Evolutionary conservation across 2,113 vertebrate genomes (phyloP), one percentile per base, ranked within the genome.

Genomic region (Nestor notabilis): DNA sequence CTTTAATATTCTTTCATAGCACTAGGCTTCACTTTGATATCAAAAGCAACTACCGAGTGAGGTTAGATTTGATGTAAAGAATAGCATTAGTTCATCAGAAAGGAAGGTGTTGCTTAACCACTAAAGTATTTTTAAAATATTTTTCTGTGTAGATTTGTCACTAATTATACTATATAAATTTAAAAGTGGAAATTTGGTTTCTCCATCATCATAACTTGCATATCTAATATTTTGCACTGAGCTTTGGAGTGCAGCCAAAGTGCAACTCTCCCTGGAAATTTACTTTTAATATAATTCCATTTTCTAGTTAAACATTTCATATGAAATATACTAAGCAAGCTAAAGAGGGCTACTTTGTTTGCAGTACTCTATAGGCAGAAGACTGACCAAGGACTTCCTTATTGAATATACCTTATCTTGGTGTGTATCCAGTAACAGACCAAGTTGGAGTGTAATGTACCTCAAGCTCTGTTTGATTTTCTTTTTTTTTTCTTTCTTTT

Each of bases 301-400:
- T 95, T 93, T 79, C 92, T 94, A 79, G 83, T 93, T 89, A 92
- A 95, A 87, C 84, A 85, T 89, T 95, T 83, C 41, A 90, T 52
- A 71, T 87, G 1, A 90, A 92, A 76, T 69, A 69, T 5, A 79
- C 29, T 41, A n/a, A 93, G 72, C 23, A 91, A 89, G 83, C 33
- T 84, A 79, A 84, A 92, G 56, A 82, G 49, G 41, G 31, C 52
- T 89, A 17, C 60, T 93, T 89, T 89, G 31, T 83, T 87, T 92
- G 41, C 61, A 50, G 29, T 82, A 20, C 44, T 90, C 60, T 84
- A 7, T 68, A 90, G 80, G 47, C 83, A 97, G 95, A 95, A 83
- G 91, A 97, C 87, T 89, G 83, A 81, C 70, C 63, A 66, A 96
- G 94, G 83, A 96, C 94, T 96, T 97, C 95, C 97, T 91, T 89